Evolutionary conservation across 2,888 invertebrate genomes (phyloP), one percentile per base, ranked within the genome.

Genomic region (Caenorhabditis sp.): DNA sequence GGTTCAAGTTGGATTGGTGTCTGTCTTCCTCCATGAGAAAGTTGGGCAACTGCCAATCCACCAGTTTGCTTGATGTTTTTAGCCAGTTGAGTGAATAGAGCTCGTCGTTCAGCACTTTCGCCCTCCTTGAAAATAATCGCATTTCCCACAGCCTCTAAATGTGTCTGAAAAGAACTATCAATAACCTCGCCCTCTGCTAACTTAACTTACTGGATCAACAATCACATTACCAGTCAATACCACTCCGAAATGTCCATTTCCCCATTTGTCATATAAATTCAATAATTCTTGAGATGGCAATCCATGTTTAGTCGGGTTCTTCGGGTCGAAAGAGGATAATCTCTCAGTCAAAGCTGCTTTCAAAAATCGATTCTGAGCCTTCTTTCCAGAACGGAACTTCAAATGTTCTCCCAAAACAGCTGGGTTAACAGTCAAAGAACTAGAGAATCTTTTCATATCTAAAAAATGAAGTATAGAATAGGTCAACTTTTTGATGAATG

Each of bases 201-300:
- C 12, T 17, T 10, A 43, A 43, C 65, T 58, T 52, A 77, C 74
- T 21, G 72, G 76, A 58, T 76, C 67, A 7, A 76, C 70, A 7
- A 61, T 31, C 20, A 78, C 70, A 66, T 78, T 83, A 49, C 83
- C 83, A 36, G 80, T 84, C 21, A 84, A 53, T 25, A 82, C 71
- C 63, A 84, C 63, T 43, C 84, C 84, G 43, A 76, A 84, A 5
- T 66, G 69, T 26, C 84, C 84, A 27, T 82, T 71, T 8, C 72
- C 78, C 78, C 78, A 84, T 56, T 83, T 84, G 14, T 77, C 74
- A 54, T 84, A 84, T 21, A 76, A 54, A 53, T 77, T 80, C 21
- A 80, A 58, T 23, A 77, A 63, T 23, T 43, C 14, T 4, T 70
- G 63, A 21, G 79, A 77, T 8, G 84, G 83, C 8, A 82, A 63